Evolutionary conservation across 2,888 invertebrate species (phyloP).

Genomic region (Atherix ibis): DNA sequence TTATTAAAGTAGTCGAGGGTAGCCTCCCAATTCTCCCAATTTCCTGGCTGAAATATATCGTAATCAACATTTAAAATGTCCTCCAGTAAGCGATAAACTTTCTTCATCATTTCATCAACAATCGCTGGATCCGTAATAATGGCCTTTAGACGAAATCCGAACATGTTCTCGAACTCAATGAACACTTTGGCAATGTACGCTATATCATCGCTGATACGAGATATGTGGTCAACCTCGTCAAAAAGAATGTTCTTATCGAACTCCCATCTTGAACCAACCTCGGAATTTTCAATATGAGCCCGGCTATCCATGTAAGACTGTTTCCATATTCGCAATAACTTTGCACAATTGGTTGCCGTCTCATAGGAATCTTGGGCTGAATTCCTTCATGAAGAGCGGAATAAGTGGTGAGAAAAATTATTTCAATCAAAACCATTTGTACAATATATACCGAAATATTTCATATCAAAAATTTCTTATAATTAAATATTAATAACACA

Average conservation of each 20-base stretch:
- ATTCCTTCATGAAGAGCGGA: slow-evolving; percentile 16
- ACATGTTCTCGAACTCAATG: slow-evolving; percentile 78
- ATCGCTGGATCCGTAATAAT: slow-evolving; percentile 75
- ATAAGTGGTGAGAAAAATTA: not conserved
- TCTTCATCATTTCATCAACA: slow-evolving; percentile 69
- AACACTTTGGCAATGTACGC: slow-evolving; percentile 64
- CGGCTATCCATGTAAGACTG: slow-evolving; percentile 58
- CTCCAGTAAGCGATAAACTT: slow-evolving; percentile 58
- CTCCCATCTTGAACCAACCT: slow-evolving; percentile 80
- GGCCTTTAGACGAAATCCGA: slow-evolving; percentile 71
- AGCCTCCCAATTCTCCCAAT: slow-evolving; percentile 75
- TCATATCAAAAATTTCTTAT: slow-evolving; percentile 2
- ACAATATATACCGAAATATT: too few relatives aligned
- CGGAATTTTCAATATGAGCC: slow-evolving; percentile 70
- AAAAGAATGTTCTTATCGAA: slow-evolving; percentile 73
- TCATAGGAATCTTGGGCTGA: slow-evolving; percentile 24
- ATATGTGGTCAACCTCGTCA: slow-evolving; percentile 71
- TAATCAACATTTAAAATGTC: slow-evolving; percentile 67
- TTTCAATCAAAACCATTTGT: too few relatives aligned
- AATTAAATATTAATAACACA: too few relatives aligned
- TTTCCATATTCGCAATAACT: slow-evolving; percentile 33
- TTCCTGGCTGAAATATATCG: slow-evolving; percentile 62
- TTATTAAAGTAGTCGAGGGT: slow-evolving; percentile 61
- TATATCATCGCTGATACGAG: slow-evolving; percentile 61
- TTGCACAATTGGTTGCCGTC: slow-evolving; percentile 28